Evolutionary conservation across 1,140 invertebrate species (phyloP).

Genomic region (Zaprionus lachaisei): DNA sequence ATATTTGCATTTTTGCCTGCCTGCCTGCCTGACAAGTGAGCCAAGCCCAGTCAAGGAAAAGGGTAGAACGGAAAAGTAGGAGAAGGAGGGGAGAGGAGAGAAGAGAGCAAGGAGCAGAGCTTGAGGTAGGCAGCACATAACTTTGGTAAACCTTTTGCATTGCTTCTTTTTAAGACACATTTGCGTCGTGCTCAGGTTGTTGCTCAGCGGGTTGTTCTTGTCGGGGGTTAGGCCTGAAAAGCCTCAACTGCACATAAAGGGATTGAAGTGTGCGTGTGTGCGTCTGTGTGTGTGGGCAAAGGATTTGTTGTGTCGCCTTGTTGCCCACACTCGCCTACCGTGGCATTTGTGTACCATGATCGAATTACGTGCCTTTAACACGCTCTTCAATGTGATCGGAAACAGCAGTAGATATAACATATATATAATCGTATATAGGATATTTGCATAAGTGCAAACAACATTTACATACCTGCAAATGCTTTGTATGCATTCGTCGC

Average conservation of each 20-base stretch:
- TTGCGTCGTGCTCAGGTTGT: conserved; percentile 43
- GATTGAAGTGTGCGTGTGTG: conserved; percentile 28
- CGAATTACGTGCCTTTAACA: conserved; percentile 63
- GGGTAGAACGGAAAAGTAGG: neutral
- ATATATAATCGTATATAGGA: conserved; percentile 12
- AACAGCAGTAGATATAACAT: conserved; percentile 38
- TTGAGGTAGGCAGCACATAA: conserved; percentile 56
- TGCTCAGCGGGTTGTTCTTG: conserved; percentile 19
- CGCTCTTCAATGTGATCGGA: conserved; percentile 61
- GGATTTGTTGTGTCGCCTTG: conserved; percentile 43
- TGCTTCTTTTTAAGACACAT: conserved; percentile 54
- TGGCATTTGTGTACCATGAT: conserved; percentile 51
- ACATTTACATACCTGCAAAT: conserved; percentile 28
- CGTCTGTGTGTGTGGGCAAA: conserved; percentile 9
- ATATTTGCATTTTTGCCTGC: conserved; percentile 78
- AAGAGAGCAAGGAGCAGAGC: neutral
- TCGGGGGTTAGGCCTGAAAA: conserved; percentile 62
- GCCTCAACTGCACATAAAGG: conserved; percentile 59
- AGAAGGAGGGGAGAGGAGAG: neutral
- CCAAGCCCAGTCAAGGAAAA: conserved; percentile 9
- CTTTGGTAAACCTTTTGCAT: conserved; percentile 78
- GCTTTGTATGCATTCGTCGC: conserved; percentile 30
- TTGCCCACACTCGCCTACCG: conserved; percentile 10
- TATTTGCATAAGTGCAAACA: conserved; percentile 39
- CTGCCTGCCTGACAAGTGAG: conserved; percentile 63